phyloP scores from a whole-genome alignment of 2,113 vertebrate genomes.

The Sceloporus tristichus region DNA sequence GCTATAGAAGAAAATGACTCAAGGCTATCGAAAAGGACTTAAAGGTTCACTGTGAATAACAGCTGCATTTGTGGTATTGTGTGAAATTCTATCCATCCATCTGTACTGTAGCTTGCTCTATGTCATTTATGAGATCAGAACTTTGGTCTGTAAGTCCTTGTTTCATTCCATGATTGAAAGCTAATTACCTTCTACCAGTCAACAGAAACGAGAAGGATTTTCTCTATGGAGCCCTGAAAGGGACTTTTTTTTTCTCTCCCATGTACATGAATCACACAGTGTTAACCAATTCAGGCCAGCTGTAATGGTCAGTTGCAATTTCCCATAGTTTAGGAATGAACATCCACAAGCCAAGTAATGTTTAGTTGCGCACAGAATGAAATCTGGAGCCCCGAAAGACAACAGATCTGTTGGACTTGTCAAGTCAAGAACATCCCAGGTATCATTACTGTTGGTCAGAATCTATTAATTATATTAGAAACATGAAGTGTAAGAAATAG shows the following conservation, averaged over 20 bases:
- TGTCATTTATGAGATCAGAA: not conserved
- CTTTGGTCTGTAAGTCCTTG: not conserved
- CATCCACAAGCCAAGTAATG: not conserved
- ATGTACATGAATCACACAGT: not conserved
- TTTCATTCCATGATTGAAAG: not conserved
- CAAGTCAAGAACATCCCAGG: too few species aligned
- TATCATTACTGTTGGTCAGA: too few species aligned
- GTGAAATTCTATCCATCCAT: not conserved
- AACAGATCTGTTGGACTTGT: not conserved
- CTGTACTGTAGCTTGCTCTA: not conserved
- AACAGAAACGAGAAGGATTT: not conserved
- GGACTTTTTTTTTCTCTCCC: not conserved
- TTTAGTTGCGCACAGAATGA: not conserved
- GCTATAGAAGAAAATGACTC: not conserved
- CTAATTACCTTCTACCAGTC: not conserved
- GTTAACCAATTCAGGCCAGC: not conserved
- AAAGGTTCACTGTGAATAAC: not conserved
- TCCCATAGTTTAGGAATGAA: not conserved
- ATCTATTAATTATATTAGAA: too few species aligned
- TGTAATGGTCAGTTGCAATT: too few species aligned
- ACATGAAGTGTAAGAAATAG: too few species aligned
- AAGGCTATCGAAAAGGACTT: not conserved
- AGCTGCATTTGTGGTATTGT: not conserved
- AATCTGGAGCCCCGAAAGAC: not conserved
- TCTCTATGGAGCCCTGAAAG: not conserved